These are phyloP conservation scores for Pelobates cultripes DNA, from an alignment of 2,797 vertebrate genomes.

Conservation along the genomic window DNA sequence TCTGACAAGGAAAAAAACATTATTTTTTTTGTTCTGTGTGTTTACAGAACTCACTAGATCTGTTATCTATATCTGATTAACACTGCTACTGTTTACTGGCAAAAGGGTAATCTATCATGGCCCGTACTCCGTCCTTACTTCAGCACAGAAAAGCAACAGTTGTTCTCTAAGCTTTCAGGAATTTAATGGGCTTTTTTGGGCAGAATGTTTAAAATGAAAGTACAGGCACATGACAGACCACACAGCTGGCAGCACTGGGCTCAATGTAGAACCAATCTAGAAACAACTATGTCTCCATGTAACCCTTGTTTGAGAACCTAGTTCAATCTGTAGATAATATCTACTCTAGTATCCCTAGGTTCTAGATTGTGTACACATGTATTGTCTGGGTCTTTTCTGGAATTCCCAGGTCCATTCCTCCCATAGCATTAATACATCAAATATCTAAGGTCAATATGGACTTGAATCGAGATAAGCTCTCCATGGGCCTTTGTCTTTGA, in stretches of 20 bases:
- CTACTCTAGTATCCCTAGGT: not conserved
- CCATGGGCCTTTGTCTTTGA: constrained; percentile 18
- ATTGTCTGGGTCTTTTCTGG: not conserved
- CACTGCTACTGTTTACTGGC: constrained; percentile 50
- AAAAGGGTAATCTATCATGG: constrained; percentile 30
- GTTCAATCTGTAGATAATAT: not conserved
- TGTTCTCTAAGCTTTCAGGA: not conserved
- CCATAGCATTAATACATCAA: too few relatives aligned
- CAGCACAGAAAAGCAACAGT: constrained; percentile 13
- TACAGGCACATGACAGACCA: constrained; percentile 25
- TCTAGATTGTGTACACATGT: not conserved
- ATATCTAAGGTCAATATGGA: not conserved
- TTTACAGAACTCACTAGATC: constrained; percentile 51
- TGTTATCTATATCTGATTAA: constrained; percentile 52
- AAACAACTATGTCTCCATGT: constrained; percentile 6
- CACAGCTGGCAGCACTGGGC: constrained; percentile 12
- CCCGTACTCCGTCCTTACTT: constrained; percentile 32
- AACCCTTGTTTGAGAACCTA: constrained; percentile 10
- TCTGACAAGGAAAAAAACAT: constrained; percentile 59
- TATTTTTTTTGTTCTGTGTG: constrained; percentile 55
- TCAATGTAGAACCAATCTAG: constrained; percentile 25
- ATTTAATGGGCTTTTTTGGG: not conserved
- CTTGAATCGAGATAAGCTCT: constrained; percentile 29
- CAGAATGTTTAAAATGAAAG: constrained; percentile 24
- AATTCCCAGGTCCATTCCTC: not conserved